These are phyloP conservation scores for Spilosoma lubricipeda DNA, from an alignment of 2,888 invertebrate genomes.

Conservation along the genomic window DNA sequence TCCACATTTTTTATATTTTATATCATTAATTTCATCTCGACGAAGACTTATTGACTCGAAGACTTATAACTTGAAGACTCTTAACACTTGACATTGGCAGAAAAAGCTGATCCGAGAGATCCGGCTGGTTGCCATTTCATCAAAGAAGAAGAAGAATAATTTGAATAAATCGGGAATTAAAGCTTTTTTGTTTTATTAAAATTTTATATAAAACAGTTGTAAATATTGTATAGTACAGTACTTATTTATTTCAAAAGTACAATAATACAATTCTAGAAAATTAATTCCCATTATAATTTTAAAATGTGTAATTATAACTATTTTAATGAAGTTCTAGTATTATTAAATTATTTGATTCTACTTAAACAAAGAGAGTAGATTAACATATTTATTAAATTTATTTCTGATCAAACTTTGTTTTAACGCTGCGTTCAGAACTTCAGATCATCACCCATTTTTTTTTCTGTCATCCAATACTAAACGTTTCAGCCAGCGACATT, in stretches of 20 bases:
- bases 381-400: neutral
- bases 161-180: too few species aligned
- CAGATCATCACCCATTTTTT: slow-evolving; percentile 35
- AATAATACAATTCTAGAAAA: neutral
- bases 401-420: slow-evolving; percentile 6
- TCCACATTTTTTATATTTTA: too few species aligned
- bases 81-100: too few species aligned
- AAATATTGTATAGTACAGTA: neutral
- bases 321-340: neutral
- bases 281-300: neutral
- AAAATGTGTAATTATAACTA: neutral
- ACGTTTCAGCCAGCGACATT: slow-evolving; percentile 79
- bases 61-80: too few species aligned
- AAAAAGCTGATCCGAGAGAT: too few species aligned
- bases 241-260: neutral
- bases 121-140: too few species aligned
- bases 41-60: too few species aligned
- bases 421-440: slow-evolving; percentile 20
- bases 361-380: neutral
- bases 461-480: slow-evolving; percentile 64
- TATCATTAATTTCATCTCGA: too few species aligned
- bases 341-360: neutral
- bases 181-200: too few species aligned
- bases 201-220: neutral
- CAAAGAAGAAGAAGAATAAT: too few species aligned